Evolutionary conservation across 2,888 invertebrate species (phyloP), one percentile per base, ranked within the genome.

Genomic region (Andrena haemorrhoa): DNA sequence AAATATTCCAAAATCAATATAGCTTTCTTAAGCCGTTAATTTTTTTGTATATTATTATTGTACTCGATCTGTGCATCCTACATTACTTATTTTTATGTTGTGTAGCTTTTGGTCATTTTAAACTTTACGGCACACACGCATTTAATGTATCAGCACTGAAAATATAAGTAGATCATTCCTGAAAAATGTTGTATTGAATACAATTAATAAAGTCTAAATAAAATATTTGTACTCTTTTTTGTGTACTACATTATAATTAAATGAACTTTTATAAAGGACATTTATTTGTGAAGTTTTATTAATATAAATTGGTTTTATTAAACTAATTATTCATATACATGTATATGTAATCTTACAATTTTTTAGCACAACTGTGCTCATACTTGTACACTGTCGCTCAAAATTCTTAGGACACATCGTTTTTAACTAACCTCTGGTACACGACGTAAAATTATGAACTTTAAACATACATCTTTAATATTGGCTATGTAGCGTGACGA

Each of bases 1-100:
- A 89, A 88, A 26, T 87, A 84, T 31, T 20, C 33, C 31, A 20
- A 12, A 8, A 56, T 56, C 20, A 29, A 51, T n/a, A 29, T 72
- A 63, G 8, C 29, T 31, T 23, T 41, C 16, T 47, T 35, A 49
- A 35, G 47, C 7, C 3, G 10, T 33, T 33, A 63, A 51, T 7
- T 16, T 29, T 53, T 53, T 26, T 7, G n/a, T 33, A 72, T 3
- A n/a, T 23, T 16, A 41, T 63, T 31, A 33, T 41, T 47, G 12
- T 33, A 56, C 8, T 35, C 4, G 2, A n/a, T 41, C 10, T 8
- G 23, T 4, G 10, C 26, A 35, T 77, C 16, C 16, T 12, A 41
- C 23, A 10, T 26, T 72, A 41, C n/a, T 31, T 63, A 26, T 10
- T 69, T 75, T 60, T 31, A 10, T 31, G 53, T 70, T 35, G 12